phyloP scores from a whole-genome alignment of 2,113 vertebrate genomes.

The Stercorarius parasiticus region DNA sequence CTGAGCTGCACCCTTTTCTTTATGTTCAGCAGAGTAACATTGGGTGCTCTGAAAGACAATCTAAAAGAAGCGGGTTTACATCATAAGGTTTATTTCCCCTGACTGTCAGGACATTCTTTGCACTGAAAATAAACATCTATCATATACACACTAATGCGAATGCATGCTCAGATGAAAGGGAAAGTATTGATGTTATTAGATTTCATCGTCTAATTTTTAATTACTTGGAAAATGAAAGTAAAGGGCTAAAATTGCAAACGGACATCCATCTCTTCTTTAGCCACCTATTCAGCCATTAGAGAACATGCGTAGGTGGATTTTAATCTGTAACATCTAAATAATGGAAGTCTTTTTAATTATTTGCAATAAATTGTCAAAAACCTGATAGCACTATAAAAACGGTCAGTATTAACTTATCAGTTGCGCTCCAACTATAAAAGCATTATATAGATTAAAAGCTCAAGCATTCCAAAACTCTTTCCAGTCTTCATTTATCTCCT shows the following conservation, averaged over 20 bases:
- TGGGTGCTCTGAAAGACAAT: background rate
- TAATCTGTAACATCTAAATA: background rate
- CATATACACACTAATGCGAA: accelerated
- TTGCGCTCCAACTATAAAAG: background rate
- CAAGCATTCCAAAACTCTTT: background rate
- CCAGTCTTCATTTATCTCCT: background rate
- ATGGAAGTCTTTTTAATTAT: background rate
- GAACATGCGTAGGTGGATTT: background rate
- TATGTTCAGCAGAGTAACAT: background rate
- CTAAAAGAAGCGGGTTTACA: background rate
- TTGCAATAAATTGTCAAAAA: background rate
- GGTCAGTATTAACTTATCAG: background rate
- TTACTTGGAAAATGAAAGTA: background rate
- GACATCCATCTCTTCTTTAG: background rate
- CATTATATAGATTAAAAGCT: background rate
- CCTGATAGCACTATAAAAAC: background rate
- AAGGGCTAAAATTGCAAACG: background rate
- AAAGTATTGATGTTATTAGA: background rate
- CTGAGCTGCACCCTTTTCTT: background rate
- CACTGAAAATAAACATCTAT: background rate
- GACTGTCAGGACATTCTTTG: background rate
- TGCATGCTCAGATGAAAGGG: background rate
- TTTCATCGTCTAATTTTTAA: background rate
- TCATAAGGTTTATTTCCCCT: background rate
- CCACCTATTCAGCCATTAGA: background rate